Evolutionary conservation across 1,140 invertebrate species (phyloP), one percentile per base, ranked within the genome.

Genomic region (Heliconius hermathena): DNA sequence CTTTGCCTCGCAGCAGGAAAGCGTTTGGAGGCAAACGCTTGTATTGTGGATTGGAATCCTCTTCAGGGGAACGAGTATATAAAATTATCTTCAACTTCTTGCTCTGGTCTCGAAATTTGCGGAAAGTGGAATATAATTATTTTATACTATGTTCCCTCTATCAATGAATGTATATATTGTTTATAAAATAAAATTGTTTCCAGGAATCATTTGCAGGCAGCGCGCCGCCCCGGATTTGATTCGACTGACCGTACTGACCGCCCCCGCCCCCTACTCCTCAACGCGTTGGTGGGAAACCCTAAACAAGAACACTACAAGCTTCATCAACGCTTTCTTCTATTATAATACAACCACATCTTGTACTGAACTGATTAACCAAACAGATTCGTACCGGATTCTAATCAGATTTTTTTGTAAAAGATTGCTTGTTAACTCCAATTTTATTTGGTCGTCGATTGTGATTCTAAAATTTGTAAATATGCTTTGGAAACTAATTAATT

Each of bases 181-280:
- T 46, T 46, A 46, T 46, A 46, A 46, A 46, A 16, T 46, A 20
- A 38, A 38, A 8, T 72, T 72, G 20, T 72, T 72, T 72, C 36
- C 87, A 93, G 91, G 91, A 93, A 78, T 82, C 89, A 77, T 89
- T 89, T 82, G 78, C 86, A 57, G 85, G 86, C 76, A 85, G 85
- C 81, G 87, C 88, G 83, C 80, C 87, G 79, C 86, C 84, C 81
- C 90, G 90, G 82, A 93, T 91, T 89, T 93, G 91, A 93, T 93
- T 66, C 20, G 60, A 66, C 60, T n/a, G 60, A n/a, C 8, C 60
- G 88, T 20, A 57, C 54, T 83, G 87, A 82, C 81, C 79, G 83
- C 84, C 73, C 33, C 49, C 76, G 36, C 75, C 75, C 83, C 73
- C 77, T 13, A 54, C 76, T 38, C 71, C 73, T 57, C 20, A 70